A percentile compares a stretch with the other conserved stretches of the same genome.
These are phyloP conservation scores for Chitala chitala DNA, from an alignment of 2,113 vertebrate genomes.

Conservation along the genomic window DNA sequence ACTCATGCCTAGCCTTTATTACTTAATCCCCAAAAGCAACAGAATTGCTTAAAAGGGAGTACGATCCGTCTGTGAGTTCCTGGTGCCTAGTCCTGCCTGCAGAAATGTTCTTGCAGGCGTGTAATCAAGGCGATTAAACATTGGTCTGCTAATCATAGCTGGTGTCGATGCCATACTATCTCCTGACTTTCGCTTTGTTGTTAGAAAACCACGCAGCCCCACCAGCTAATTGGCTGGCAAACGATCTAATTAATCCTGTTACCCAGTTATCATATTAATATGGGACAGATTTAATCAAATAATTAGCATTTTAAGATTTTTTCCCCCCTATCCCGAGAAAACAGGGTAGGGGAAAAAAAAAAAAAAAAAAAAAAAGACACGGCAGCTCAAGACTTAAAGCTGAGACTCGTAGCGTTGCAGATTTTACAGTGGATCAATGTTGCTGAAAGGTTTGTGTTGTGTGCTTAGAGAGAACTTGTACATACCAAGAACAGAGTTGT, in stretches of 20 bases:
- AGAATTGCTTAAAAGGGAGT: background rate
- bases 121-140: conserved; percentile 19
- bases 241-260: conserved; percentile 57
- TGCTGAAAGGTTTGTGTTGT: background rate
- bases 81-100: background rate
- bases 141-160: conserved; percentile 9
- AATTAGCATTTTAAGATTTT: conserved; percentile 29
- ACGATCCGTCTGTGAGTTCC: background rate
- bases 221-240: conserved; percentile 43
- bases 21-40: background rate
- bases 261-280: conserved; percentile 45
- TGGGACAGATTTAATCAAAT: conserved; percentile 51
- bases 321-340: conserved; percentile 6
- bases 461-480: background rate
- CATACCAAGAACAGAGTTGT: background rate
- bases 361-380: too few species aligned
- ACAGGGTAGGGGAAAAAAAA: background rate
- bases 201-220: conserved; percentile 29
- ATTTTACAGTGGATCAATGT: background rate
- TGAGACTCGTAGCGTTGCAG: too few species aligned
- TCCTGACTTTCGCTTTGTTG: conserved; percentile 16
- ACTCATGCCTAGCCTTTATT: too few species aligned
- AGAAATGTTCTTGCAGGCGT: background rate
- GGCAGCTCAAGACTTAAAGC: too few species aligned
- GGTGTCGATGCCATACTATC: conserved; percentile 25